Evolutionary conservation across 2,888 invertebrate species (phyloP), one percentile per base, ranked within the genome.

Genomic region (Thera britannica): DNA sequence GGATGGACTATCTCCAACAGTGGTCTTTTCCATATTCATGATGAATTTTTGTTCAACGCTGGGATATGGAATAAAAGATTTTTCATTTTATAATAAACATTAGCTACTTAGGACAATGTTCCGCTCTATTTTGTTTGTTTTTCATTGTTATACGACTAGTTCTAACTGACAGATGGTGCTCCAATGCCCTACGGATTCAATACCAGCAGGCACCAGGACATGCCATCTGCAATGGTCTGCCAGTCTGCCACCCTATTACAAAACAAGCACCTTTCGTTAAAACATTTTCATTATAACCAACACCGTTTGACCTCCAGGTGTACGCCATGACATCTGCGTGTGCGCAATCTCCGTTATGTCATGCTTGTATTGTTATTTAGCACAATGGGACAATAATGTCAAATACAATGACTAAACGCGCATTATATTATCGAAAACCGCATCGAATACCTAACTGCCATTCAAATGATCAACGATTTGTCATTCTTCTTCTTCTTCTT

Each of bases 321-420:
- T 76, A 66, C 65, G 63, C 67, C 61, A 61, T 80, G 75, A 80
- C 82, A 82, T 81, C 81, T 83, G 83, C 80, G 79, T 74, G 65
- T 73, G 77, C 77, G 74, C 77, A 81, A 78, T 74, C 72, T 76
- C 76, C 70, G 81, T 79, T 83, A 82, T 79, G 79, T 79, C 71
- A 77, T 71, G 74, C 76, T 76, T 77, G 76, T 79, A 81, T 78
- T 82, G 75, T 79, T 79, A 64, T 74, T 62, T 76, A 73, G 68
- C 74, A 76, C 70, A 80, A 80, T 79, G 65, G 72, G 57, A 72
- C 74, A 75, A 72, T 79, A 75, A 79, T 72, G 68, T 71, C 73
- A 67, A 48, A 70, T 65, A 70, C 65, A 69, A 71, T 75, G 73
- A 70, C 66, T 69, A 70, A 73, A 73, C 73, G 69, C 60, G 74